Evolutionary conservation across 92 coral and sea anemone species (phyloP).

Genomic region (Parazoanthus darwini): DNA sequence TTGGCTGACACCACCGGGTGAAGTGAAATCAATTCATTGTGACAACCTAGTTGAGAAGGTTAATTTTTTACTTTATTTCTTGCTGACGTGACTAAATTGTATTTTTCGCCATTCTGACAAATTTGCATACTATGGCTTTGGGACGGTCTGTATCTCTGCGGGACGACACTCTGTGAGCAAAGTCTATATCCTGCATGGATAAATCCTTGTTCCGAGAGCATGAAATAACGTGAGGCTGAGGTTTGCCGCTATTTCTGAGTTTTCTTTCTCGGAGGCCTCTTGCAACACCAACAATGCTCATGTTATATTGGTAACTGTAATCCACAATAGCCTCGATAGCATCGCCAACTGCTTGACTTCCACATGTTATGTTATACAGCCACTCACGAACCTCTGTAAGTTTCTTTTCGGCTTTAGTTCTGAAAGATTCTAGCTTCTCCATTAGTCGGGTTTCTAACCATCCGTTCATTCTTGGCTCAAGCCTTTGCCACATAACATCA

Average conservation of each 20-base stretch:
- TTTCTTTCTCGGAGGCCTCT: not conserved
- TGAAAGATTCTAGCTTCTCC: not conserved
- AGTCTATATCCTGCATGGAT: constrained; percentile 1
- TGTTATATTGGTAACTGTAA: not conserved
- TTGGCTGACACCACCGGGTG: too few relatives aligned
- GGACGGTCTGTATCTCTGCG: not conserved
- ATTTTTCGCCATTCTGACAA: constrained; percentile 46
- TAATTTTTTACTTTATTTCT: constrained; percentile 39
- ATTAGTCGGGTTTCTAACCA: too few relatives aligned
- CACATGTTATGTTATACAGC: not conserved
- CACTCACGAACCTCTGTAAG: not conserved
- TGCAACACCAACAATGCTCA: not conserved
- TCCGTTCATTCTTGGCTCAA: too few relatives aligned
- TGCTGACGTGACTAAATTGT: constrained; percentile 34
- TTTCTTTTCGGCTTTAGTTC: not conserved
- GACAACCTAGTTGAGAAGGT: constrained; percentile 39
- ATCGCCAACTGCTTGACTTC: not conserved
- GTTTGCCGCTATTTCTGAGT: not conserved
- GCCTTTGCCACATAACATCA: too few relatives aligned
- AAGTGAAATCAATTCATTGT: not conserved
- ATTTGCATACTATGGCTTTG: constrained; percentile 23
- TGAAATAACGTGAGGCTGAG: not conserved
- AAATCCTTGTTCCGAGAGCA: not conserved
- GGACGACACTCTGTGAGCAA: not conserved
- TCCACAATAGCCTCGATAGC: not conserved